phyloP scores from a whole-genome alignment of 2,797 vertebrate genomes.

The Platyrinchus mystaceus region DNA sequence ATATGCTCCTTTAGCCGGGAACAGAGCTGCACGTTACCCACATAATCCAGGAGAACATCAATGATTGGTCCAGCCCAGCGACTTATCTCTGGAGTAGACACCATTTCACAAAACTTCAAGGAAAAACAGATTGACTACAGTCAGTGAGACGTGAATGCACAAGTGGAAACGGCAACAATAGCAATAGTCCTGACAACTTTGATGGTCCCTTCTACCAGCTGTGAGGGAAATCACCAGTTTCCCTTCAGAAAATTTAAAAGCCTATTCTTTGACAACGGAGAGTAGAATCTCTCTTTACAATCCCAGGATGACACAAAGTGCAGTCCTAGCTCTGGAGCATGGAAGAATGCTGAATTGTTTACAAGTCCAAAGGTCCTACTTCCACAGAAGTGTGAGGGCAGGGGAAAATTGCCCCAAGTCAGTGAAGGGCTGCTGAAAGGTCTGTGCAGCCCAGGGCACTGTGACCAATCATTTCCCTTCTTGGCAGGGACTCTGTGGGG shows the following conservation, averaged over 20 bases:
- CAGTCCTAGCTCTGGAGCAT: not conserved
- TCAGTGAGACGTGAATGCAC: not conserved
- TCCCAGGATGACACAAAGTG: not conserved
- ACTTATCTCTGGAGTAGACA: slow-evolving; percentile 84
- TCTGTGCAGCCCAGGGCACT: not conserved
- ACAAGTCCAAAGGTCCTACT: not conserved
- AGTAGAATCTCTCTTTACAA: not conserved
- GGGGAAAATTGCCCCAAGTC: not conserved
- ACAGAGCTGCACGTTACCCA: slow-evolving; percentile 91
- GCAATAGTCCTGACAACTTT: not conserved
- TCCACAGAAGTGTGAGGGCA: not conserved
- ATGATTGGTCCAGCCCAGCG: slow-evolving; percentile 94
- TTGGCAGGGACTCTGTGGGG: not conserved
- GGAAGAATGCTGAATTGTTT: not conserved
- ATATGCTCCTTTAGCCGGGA: slow-evolving; percentile 89
- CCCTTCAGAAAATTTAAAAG: not conserved
- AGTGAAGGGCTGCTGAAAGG: not conserved
- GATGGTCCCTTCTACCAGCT: not conserved
- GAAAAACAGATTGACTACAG: not conserved
- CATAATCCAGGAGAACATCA: slow-evolving; percentile 91
- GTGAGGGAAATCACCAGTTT: not conserved
- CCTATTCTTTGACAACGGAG: not conserved
- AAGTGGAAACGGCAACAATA: not conserved
- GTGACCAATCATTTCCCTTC: not conserved
- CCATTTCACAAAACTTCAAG: slow-evolving; percentile 93